Evolutionary conservation across 2,888 invertebrate species (phyloP).

Genomic region (Eupithecia insigniata): DNA sequence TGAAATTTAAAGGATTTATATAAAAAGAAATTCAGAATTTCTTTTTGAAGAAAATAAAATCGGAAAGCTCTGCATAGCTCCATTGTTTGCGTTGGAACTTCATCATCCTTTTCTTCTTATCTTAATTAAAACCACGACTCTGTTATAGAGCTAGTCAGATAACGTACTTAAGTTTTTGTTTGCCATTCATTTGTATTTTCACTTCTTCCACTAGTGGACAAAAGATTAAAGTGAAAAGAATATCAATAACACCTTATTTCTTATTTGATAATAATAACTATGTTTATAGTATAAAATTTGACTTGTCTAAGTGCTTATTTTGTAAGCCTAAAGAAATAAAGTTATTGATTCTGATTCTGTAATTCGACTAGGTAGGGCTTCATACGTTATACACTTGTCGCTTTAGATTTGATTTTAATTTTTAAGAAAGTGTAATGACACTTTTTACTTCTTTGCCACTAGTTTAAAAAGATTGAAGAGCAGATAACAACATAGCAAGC

Average conservation of each 20-base stretch:
- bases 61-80: background rate
- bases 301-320: too few relatives aligned
- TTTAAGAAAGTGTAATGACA: background rate
- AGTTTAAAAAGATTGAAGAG: background rate
- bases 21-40: too few relatives aligned
- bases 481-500: background rate
- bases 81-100: conserved; percentile 18
- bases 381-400: background rate
- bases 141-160: background rate
- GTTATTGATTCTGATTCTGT: too few relatives aligned
- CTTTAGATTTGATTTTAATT: background rate
- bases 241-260: too few relatives aligned
- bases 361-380: background rate
- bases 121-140: conserved; percentile 11
- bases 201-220: too few relatives aligned
- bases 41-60: background rate
- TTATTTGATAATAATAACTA: too few relatives aligned
- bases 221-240: too few relatives aligned
- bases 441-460: background rate
- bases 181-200: background rate
- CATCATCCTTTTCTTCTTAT: conserved; percentile 14
- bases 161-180: background rate
- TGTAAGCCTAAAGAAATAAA: too few relatives aligned
- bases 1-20: background rate
- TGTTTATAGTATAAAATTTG: too few relatives aligned